Base-by-base conservation (phyloP, 2,797 vertebrate genomes). In the Eleutherodactylus coqui region DNA sequence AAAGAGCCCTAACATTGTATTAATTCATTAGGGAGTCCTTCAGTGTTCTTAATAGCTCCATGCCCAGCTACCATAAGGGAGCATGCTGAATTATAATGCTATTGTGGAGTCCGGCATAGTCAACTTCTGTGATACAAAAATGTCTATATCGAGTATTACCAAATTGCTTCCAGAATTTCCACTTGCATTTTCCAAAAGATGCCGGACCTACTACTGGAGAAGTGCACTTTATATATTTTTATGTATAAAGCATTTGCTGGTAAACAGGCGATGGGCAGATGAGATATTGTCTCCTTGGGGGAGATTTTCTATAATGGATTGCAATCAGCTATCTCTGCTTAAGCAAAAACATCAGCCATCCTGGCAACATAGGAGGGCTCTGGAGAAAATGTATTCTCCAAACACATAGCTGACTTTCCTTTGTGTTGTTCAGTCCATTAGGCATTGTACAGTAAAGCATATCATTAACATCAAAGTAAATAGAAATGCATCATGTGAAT, bases 321-420 rank as follows among this genome's bases (percentile, higher is more conserved):
- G 36, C n/a, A 43, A 27, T 79, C 21, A 43, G 36, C 38, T 79
- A 60, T 79, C 19, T 60, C 5, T 79, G 16, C 77, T n/a, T 58
- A 45, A 79, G 55, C 78, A 67, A 67, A 70, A 38, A 36, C 79
- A 82, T 64, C 21, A 67, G 36, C 34, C 21, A 38, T 51, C 62
- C 62, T 70, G 79, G 79, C 62, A 82, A 70, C 62, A 9, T 10
- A 21, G 17, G 29, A 82, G 27, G 49, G 6, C 79, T n/a, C 79
- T 70, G 45, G 62, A 53, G 79, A 70, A n/a, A 36, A 17, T 7
- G 29, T n/a, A 51, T 51, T 49, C 47, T 53, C 32, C 9, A 32
- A 70, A 70, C 79, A 82, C 60, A 7, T 55, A 77, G 14, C 3
- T 49, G 6, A 49, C 73, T 27, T 76, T 53, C 32, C 24, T 36